Percentiles rank a stretch among this genome's conserved stretches.
These are phyloP conservation scores for Oreocharis arfaki DNA, from an alignment of 2,113 vertebrate species.

Conservation along the genomic window DNA sequence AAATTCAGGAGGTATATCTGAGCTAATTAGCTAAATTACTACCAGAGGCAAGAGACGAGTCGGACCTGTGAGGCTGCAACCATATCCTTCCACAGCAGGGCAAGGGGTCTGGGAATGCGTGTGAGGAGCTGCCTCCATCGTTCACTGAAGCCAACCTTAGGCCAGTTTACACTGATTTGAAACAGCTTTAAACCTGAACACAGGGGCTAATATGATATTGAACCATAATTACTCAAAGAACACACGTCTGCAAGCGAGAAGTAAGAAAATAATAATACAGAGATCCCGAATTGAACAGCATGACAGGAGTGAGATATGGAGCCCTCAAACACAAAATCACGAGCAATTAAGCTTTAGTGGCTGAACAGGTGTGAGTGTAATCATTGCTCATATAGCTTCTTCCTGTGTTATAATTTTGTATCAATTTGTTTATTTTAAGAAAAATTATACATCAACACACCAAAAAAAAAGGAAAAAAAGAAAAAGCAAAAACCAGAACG, in stretches of 20 bases:
- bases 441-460: background rate
- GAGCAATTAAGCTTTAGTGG: background rate
- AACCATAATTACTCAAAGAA: background rate
- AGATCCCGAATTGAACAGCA: background rate
- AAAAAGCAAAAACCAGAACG: too few species aligned
- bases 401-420: background rate
- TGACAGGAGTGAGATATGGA: background rate
- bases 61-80: background rate
- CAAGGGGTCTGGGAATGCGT: rapidly evolving
- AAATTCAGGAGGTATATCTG: background rate
- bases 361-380: background rate
- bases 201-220: rapidly evolving
- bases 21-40: background rate
- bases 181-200: background rate
- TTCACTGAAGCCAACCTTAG: background rate
- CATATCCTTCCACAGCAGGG: background rate
- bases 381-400: background rate
- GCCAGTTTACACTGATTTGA: background rate
- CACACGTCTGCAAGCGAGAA: rapidly evolving
- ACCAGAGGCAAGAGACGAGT: background rate
- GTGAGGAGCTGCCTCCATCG: rapidly evolving
- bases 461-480: too few species aligned
- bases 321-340: background rate
- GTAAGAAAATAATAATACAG: background rate
- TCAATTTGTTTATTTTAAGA: background rate